Conservation (phyloP, 1,140 invertebrate species). For the Habropoda laboriosa region DNA sequence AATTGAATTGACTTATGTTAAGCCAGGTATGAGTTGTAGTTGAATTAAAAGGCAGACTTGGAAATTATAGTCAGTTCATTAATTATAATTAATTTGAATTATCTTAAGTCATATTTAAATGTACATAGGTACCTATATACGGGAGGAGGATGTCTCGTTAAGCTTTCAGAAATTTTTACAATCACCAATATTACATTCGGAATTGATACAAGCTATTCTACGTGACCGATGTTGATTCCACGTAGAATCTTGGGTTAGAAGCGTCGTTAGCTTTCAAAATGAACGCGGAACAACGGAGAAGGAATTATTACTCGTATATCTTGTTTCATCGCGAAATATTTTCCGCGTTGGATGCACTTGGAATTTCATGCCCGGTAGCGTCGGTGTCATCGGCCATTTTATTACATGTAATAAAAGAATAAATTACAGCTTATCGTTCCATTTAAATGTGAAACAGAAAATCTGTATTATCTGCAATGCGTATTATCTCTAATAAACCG, state of each 20-base stretch:
- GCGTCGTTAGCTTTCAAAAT: neutral
- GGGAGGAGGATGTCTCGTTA: neutral
- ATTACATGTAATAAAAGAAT: slow-evolving; percentile 46
- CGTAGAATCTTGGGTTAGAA: neutral
- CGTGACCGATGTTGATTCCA: neutral
- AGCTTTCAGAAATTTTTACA: neutral
- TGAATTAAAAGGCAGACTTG: too few relatives aligned
- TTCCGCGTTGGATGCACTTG: neutral
- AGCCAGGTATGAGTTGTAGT: too few relatives aligned
- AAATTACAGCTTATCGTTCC: slow-evolving; percentile 44
- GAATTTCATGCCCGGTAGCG: neutral
- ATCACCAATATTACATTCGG: neutral
- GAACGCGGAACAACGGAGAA: neutral
- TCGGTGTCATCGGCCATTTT: slow-evolving; percentile 20
- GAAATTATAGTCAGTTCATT: too few relatives aligned
- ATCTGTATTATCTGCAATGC: slow-evolving; percentile 39
- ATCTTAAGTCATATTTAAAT: too few relatives aligned
- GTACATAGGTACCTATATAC: too few relatives aligned
- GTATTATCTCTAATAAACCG: slow-evolving; percentile 46
- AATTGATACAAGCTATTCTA: neutral
- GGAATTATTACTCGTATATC: neutral
- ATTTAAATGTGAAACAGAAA: slow-evolving; percentile 42
- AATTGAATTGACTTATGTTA: too few relatives aligned
- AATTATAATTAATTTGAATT: neutral
- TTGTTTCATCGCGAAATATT: neutral